Percentiles rank a stretch among this genome's conserved stretches.
Conservation (phyloP, 2,888 invertebrate genomes). For the Slavum lentiscoides region DNA sequence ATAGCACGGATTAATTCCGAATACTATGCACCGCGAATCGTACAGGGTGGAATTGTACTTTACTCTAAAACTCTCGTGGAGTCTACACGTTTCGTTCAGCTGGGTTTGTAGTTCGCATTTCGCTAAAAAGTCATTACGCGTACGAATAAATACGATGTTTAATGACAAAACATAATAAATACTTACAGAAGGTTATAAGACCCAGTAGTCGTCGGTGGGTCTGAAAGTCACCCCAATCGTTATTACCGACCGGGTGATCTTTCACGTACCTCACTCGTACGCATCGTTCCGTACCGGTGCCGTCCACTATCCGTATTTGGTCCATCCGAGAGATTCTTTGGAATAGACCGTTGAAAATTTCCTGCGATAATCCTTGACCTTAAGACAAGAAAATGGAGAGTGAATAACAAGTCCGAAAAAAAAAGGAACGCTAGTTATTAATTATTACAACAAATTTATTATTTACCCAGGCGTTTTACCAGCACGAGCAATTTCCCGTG, state of each 20-base stretch:
- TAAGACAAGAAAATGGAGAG: conserved; percentile 35
- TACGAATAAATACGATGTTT: not conserved
- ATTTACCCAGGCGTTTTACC: conserved; percentile 79
- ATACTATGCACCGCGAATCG: conserved; percentile 84
- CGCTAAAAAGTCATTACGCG: conserved; percentile 57
- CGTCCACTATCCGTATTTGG: conserved; percentile 80
- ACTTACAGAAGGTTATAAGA: conserved; percentile 75
- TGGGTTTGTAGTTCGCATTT: conserved; percentile 84
- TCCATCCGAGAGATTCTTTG: conserved; percentile 77
- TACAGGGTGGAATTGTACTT: conserved; percentile 82
- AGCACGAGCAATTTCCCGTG: conserved; percentile 87
- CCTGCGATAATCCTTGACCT: conserved; percentile 61
- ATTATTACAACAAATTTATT: not conserved
- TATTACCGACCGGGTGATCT: conserved; percentile 90
- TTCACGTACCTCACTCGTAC: conserved; percentile 86
- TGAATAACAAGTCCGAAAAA: not conserved
- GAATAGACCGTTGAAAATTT: conserved; percentile 71
- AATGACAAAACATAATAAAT: not conserved
- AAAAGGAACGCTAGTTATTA: not conserved
- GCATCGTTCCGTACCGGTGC: conserved; percentile 74
- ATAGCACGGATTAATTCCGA: conserved; percentile 64
- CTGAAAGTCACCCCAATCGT: conserved; percentile 98
- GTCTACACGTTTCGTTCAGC: conserved; percentile 82
- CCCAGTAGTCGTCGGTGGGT: conserved; percentile 88
- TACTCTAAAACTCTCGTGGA: conserved; percentile 86